A percentile compares a stretch with the other conserved stretches of the same genome.
Conservation (phyloP, 2,888 invertebrate genomes). For the Agonopterix heracliana region DNA sequence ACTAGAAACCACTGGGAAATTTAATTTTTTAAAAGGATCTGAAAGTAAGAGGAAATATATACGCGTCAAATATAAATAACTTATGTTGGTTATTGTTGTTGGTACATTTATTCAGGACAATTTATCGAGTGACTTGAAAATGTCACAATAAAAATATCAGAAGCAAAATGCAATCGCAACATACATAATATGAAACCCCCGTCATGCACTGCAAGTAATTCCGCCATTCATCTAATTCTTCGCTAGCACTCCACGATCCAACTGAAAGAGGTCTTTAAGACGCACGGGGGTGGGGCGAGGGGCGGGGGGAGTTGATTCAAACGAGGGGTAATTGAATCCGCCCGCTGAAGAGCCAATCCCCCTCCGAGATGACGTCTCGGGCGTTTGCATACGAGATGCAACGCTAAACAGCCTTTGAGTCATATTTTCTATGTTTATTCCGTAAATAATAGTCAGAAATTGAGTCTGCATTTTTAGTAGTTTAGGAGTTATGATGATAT, state of each 20-base stretch:
- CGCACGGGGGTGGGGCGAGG: conserved; percentile 12
- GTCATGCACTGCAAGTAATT: no score
- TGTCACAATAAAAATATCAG: no score
- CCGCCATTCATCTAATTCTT: no score
- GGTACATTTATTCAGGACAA: no score
- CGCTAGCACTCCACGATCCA: not conserved
- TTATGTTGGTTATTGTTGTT: no score
- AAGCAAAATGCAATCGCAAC: no score
- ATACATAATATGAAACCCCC: no score
- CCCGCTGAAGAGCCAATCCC: conserved; percentile 25
- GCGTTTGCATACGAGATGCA: conserved; percentile 38
- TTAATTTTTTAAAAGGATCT: no score
- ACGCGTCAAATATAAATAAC: no score
- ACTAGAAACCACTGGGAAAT: no score
- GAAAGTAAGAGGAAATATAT: no score
- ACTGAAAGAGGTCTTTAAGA: not conserved
- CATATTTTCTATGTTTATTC: not conserved
- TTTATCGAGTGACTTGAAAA: no score
- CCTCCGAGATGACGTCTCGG: conserved; percentile 19
- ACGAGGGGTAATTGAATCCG: conserved; percentile 41
- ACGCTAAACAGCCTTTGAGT: conserved; percentile 9
- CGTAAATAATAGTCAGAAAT: not conserved
- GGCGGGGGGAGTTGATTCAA: conserved; percentile 13
- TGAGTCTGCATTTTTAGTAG: not conserved
- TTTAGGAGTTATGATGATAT: not conserved